Conservation (phyloP, 1,140 invertebrate genomes). For the Harlomillsia oculata region DNA sequence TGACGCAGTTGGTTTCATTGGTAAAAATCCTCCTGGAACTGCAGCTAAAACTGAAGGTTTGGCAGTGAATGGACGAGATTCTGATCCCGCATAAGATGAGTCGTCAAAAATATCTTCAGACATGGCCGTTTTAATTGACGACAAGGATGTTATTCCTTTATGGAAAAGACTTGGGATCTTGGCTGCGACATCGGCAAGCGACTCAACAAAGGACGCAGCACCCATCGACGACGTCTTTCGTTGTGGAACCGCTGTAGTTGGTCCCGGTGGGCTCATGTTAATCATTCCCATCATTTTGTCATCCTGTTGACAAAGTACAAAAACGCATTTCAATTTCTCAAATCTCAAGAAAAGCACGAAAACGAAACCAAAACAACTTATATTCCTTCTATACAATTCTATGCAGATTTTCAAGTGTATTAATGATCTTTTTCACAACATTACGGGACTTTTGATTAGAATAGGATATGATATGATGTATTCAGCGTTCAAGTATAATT, state of each 20-base stretch:
- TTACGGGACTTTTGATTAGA: too few relatives aligned
- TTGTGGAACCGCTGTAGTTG: neutral
- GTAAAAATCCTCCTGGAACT: constrained; percentile 13
- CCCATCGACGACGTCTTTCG: neutral
- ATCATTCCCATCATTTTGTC: neutral
- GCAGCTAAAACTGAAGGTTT: constrained; percentile 1
- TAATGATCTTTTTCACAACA: too few relatives aligned
- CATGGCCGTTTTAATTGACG: constrained; percentile 1
- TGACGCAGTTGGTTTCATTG: neutral
- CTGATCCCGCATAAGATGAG: neutral
- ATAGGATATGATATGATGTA: too few relatives aligned
- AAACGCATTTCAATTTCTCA: too few relatives aligned
- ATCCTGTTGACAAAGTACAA: too few relatives aligned
- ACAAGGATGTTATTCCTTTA: constrained; percentile 16
- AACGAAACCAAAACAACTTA: too few relatives aligned
- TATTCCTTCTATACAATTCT: too few relatives aligned
- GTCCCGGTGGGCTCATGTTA: constrained; percentile 5
- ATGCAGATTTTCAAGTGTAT: too few relatives aligned
- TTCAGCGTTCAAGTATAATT: too few relatives aligned
- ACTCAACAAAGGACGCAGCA: neutral
- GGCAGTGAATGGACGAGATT: neutral
- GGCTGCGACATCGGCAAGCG: constrained; percentile 1
- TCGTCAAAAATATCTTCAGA: constrained; percentile 16
- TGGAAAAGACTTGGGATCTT: constrained; percentile 22
- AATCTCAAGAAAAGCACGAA: too few relatives aligned